These are phyloP conservation scores for Colistium nudipinnis DNA, from an alignment of 2,113 vertebrate genomes.

Conservation along the genomic window DNA sequence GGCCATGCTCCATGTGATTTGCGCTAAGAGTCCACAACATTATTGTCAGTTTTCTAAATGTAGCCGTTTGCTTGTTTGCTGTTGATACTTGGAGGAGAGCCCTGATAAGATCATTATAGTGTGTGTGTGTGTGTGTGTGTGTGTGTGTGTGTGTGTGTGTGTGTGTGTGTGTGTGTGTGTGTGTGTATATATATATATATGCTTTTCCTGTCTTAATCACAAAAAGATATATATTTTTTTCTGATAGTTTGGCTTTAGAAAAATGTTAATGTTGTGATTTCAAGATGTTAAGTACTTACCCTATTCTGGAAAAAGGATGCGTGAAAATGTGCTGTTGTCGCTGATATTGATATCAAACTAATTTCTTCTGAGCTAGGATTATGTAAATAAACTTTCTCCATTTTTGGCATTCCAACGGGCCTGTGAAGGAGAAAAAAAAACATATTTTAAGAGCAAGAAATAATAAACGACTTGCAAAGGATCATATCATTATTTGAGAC, in stretches of 20 bases:
- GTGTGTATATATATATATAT: no score
- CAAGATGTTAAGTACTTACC: constrained; percentile 83
- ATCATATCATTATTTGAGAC: no score
- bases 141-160: no score
- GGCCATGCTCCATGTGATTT: background rate
- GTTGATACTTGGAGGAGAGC: background rate
- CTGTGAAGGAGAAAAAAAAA: constrained; percentile 71
- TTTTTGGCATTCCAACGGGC: constrained; percentile 99
- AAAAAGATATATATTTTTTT: no score
- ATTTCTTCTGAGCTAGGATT: constrained; percentile 99
- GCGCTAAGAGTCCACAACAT: background rate
- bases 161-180: no score
- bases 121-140: no score
- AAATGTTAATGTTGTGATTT: no score
- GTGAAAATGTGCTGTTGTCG: constrained; percentile 98
- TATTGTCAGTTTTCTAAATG: background rate
- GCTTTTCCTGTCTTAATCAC: no score
- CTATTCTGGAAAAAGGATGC: constrained; percentile 99
- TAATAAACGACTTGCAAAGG: background rate
- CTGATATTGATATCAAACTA: constrained; percentile 99
- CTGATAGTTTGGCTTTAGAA: no score
- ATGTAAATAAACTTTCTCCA: constrained; percentile 99
- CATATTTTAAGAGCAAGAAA: background rate
- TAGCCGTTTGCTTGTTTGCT: background rate
- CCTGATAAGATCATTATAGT: background rate